A percentile compares a stretch with the other conserved stretches of the same genome.
phyloP scores from a whole-genome alignment of 2,888 invertebrate genomes.

The Leptinotarsa rubiginosa region DNA sequence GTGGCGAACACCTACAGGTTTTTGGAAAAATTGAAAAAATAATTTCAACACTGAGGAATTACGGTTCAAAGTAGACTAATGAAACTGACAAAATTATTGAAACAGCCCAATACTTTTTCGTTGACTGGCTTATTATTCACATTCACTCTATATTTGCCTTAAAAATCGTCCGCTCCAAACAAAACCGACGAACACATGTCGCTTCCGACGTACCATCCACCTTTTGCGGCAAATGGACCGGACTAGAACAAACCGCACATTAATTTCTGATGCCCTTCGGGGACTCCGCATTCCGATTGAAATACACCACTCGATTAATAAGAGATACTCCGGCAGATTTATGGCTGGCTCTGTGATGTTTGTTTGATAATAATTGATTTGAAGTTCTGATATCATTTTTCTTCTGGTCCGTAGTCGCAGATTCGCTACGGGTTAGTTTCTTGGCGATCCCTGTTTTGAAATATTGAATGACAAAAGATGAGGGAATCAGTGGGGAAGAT shows the following conservation, averaged over 20 bases:
- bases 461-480: background rate
- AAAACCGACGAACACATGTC: conserved; percentile 1
- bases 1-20: too few species aligned
- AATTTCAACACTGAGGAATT: too few species aligned
- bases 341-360: conserved; percentile 50
- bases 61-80: too few species aligned
- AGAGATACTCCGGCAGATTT: conserved; percentile 57
- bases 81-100: too few species aligned
- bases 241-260: conserved; percentile 50
- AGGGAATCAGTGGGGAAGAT: background rate
- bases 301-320: conserved; percentile 58
- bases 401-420: conserved; percentile 30
- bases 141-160: background rate
- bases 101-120: too few species aligned
- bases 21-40: too few species aligned
- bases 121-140: background rate
- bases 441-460: background rate
- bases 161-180: background rate
- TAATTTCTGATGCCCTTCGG: conserved; percentile 55
- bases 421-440: conserved; percentile 24
- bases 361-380: conserved; percentile 53
- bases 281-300: conserved; percentile 53
- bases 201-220: background rate
- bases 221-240: conserved; percentile 24
- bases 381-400: conserved; percentile 50